Evolutionary conservation across 2,888 invertebrate genomes (phyloP), one percentile per base, ranked within the genome.

Genomic region (Drosophila mulleri): DNA sequence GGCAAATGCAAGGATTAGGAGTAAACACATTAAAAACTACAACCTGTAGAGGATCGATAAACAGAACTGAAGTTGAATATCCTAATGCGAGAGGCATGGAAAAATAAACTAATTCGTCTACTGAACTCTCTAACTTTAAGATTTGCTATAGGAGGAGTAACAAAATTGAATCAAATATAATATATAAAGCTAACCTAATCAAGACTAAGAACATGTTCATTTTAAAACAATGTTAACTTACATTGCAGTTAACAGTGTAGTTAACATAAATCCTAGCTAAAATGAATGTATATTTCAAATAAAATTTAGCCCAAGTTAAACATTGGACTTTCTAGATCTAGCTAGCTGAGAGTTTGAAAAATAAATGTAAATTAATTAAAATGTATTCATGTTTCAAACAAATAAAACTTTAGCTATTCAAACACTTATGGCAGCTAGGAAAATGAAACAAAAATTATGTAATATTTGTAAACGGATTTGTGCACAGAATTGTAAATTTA

Each of bases 401-500:
- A 35, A 20, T 20, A 1, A 8, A 35, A 52, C 16, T 18, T 50
- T 14, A 32, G 32, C 53, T 56, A 42, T 42, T 56, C 48, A 29
- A 32, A 56, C 42, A 42, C 9, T 14, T 42, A 41, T 41, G 18
- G 26, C 12, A n/a, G 9, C 32, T 52, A 52, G 14, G 20, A 37
- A 23, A 3, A 53, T 6, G 29, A 23, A 72, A 53, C 37, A n/a
- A 61, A 65, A 48, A 48, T 5, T 0, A 29, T 52, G 11, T 41
- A 18, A 14, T 23, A 53, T 53, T 53, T 9, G 37, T 53, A 14
- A 53, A 48, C 1, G n/a, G 48, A 11, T 9, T 29, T 29, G 88
- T 82, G 82, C 85, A 68, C 37, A 62, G 41, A 82, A 84, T 70
- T 78, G 39, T 11, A 50, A 67, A 61, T 54, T 66, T 65, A 26